Evolutionary conservation across 2,113 vertebrate genomes (phyloP), one percentile per base, ranked within the genome.

Genomic region (Charina bottae): DNA sequence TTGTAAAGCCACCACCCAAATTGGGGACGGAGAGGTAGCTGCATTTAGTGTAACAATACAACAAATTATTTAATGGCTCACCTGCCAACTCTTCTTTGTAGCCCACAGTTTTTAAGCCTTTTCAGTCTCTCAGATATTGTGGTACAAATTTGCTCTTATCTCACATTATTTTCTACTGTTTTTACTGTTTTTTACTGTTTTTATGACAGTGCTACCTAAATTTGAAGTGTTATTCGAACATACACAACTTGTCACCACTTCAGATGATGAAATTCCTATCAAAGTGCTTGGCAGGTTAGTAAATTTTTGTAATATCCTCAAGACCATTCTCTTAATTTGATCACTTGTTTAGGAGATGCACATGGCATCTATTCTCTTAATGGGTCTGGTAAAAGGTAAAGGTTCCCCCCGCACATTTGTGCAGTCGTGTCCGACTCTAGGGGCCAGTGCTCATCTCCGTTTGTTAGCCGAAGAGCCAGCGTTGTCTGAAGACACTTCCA

Each of bases 261-360:
- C 0, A 0, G 92, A 94, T 88, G 6, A 96, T 42, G 88, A 94
- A 64, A 93, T 97, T 90, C 90, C 89, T 11, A 1, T 97, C 90
- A 26, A 37, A 0, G 46, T 94, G 88, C 93, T 89, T 88, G 91
- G 92, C 93, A 95, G 92, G 95, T 96, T 53, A 95, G 95, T 94
- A 12, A 54, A 28, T 24, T 11, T 6, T 90, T 54, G 2, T 13
- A 13, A 24, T 85, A n/a, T 78, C 6, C 33, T 78, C 72, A 62
- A 62, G 60, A 62, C 8, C 60, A 28, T 62, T 62, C 24, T 62
- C 60, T 24, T 62, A 62, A 11, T 28, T 49, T 62, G 60, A 62
- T 62, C 60, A 28, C 60, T 62, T 62, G 9, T 62, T 62, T 62
- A 28, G 6, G 60, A 23, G 24, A 62, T 62, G 24, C 60, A 26